Conservation (phyloP, 2,888 invertebrate genomes). For the Epirrhoe alternata region DNA sequence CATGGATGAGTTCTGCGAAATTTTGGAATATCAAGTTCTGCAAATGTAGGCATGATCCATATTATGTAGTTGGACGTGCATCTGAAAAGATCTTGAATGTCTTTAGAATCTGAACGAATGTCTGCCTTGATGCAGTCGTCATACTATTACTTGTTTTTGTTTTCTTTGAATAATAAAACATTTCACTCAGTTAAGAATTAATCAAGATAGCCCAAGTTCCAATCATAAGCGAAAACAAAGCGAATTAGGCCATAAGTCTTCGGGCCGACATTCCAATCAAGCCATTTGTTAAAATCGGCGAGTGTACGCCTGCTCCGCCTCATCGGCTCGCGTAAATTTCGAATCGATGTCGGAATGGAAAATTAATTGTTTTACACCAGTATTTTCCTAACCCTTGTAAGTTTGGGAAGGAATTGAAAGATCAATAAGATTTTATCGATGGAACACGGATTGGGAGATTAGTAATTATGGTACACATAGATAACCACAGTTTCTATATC, state of each 20-base stretch:
- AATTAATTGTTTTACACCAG: conserved; percentile 59
- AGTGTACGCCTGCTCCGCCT: conserved; percentile 47
- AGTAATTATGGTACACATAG: no score
- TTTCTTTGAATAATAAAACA: conserved; percentile 13
- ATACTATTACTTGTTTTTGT: background rate
- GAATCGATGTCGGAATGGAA: conserved; percentile 56
- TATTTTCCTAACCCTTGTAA: conserved; percentile 38
- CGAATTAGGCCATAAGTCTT: conserved; percentile 68
- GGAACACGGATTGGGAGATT: background rate
- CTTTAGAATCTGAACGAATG: no score
- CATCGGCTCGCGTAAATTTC: conserved; percentile 47
- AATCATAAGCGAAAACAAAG: conserved; percentile 51
- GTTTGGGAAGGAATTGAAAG: conserved; percentile 23
- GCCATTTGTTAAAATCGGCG: conserved; percentile 71
- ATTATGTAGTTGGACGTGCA: no score
- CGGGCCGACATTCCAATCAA: conserved; percentile 62
- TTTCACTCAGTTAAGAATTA: conserved; percentile 35
- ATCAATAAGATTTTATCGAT: conserved; percentile 21
- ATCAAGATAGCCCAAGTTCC: conserved; percentile 44
- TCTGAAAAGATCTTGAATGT: no score
- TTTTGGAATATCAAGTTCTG: no score
- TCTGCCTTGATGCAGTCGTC: no score
- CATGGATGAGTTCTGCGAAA: no score
- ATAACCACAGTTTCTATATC: no score
- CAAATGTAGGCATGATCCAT: no score